Evolutionary conservation across 2,797 vertebrate genomes (phyloP).

Genomic region (Catharus ustulatus): DNA sequence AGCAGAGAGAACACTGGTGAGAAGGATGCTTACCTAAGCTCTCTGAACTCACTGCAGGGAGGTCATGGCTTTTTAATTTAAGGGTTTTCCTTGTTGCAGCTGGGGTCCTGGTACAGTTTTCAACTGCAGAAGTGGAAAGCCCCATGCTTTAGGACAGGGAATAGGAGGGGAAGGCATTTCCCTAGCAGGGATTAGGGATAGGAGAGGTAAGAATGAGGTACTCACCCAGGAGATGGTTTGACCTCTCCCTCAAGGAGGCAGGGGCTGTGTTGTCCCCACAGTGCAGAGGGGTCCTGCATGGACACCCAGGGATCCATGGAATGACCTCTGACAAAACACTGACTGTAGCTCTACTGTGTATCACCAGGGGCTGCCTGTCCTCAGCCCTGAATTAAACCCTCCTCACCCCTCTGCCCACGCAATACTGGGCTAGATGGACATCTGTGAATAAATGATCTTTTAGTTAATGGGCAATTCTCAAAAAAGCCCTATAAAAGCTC

Average conservation of each 20-base stretch:
- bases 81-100: not conserved
- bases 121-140: not conserved
- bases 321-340: not conserved
- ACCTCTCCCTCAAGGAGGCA: rapidly evolving
- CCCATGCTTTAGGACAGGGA: not conserved
- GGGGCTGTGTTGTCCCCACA: not conserved
- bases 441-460: not conserved
- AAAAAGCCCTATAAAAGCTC: not conserved
- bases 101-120: not conserved
- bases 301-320: not conserved
- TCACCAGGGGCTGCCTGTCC: not conserved
- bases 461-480: not conserved
- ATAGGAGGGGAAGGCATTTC: not conserved
- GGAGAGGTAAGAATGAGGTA: not conserved
- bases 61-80: not conserved
- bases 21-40: not conserved
- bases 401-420: not conserved
- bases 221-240: not conserved
- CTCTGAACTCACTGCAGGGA: not conserved
- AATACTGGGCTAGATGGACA: not conserved
- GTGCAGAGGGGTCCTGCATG: not conserved
- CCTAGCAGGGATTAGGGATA: not conserved
- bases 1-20: not conserved
- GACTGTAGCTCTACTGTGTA: not conserved
- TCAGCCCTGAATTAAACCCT: not conserved